Base-by-base conservation (phyloP, 2,113 vertebrate genomes). In the Brachionichthys hirsutus region DNA sequence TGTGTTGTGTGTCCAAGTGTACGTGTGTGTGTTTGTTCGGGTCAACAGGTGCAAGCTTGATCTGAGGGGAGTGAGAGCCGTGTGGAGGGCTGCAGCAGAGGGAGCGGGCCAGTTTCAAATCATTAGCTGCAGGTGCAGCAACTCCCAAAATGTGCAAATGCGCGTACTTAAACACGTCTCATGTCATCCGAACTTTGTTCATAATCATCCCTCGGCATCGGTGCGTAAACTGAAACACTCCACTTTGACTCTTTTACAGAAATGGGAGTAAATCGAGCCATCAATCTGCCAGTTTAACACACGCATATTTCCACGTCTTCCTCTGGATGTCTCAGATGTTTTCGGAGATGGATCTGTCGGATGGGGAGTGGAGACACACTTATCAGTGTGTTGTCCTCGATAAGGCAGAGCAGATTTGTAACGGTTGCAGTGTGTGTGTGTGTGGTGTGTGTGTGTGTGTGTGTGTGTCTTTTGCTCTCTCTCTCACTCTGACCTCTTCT, bases 341-440 rank as follows among this genome's bases (percentile, higher is more conserved):
- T 85, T 84, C 55, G 4, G 78, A 86, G 85, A 90, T 87, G 83
- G 86, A 86, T 88, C 77, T 84, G 81, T 88, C 77, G 86, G 85
- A 84, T 82, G 83, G 76, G 82, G 85, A 86, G 85, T 84, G 84
- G 88, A 90, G 88, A 89, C 87, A 48, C 66, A 57, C 82, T 90
- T 90, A 90, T 90, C 89, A 85, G 78, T 68, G 75, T 84, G 85
- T 88, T 86, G 75, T 83, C 81, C 77, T 79, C 74, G 87, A 88
- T 87, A 89, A 89, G 86, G 69, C 64, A 10, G 20, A 54, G 69
- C 73, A 85, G 88, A 91, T 90, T 88, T 88, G 87, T 87, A 89
- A 86, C 75, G 45, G 57, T 86, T 84, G 70, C 36, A 14, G 51
- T 75, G 61, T 64, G 48, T 59, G 41, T 63, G 54, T 69, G 55